phyloP scores from a whole-genome alignment of 2,113 vertebrate genomes.

The Ptilorrhoa leucosticta region DNA sequence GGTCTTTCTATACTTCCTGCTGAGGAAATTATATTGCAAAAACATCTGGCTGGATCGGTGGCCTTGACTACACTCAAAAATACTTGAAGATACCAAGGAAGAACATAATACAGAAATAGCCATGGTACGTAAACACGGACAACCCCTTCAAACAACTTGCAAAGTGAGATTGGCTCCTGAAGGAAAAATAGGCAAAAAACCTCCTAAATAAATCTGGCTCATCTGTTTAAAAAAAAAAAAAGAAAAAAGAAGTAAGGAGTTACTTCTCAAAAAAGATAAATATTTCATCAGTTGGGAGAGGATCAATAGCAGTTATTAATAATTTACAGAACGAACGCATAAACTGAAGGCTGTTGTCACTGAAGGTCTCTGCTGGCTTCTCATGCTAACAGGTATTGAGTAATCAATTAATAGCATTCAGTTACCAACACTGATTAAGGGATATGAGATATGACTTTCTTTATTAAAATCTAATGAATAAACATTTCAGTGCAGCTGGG shows the following conservation, averaged over 20 bases:
- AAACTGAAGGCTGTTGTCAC: background rate
- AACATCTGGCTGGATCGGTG: background rate
- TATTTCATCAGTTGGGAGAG: background rate
- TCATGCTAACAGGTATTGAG: background rate
- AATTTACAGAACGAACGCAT: background rate
- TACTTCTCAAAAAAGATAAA: background rate
- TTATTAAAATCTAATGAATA: slow-evolving; percentile 8
- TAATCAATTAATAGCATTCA: slow-evolving; percentile 4
- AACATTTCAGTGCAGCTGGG: background rate
- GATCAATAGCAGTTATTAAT: background rate
- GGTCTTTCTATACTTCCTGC: background rate
- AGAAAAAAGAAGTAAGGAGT: too few relatives aligned
- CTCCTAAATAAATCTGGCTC: background rate
- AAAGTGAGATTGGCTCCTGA: background rate
- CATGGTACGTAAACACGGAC: background rate
- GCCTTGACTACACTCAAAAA: background rate
- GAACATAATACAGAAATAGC: background rate
- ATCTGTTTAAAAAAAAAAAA: background rate
- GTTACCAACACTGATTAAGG: background rate
- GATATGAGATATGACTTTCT: background rate
- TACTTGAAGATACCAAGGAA: background rate
- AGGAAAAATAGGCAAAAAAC: background rate
- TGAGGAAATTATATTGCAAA: background rate
- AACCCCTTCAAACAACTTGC: background rate
- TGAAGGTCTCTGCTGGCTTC: background rate